Evolutionary conservation across 2,797 vertebrate genomes (phyloP).

Genomic region (Sebastes variabilis): DNA sequence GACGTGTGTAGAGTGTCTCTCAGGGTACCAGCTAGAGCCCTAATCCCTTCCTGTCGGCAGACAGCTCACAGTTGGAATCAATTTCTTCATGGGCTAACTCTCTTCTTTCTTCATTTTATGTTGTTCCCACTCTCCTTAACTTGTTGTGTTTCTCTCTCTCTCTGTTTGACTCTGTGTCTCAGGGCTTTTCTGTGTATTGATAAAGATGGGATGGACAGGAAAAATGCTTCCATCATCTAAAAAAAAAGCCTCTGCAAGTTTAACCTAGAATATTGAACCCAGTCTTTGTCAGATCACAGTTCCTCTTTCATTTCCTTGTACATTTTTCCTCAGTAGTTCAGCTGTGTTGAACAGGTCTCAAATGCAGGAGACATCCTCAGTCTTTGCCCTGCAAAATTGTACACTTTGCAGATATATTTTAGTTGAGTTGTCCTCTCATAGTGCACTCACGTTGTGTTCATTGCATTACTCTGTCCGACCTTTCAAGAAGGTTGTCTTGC

Average conservation of each 20-base stretch:
- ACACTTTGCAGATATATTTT: not conserved
- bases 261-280: not conserved
- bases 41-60: slow-evolving; percentile 63
- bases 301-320: not conserved
- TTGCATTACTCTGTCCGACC: not conserved
- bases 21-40: slow-evolving; percentile 37
- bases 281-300: not conserved
- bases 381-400: not conserved
- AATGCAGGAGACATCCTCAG: too few species aligned
- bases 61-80: slow-evolving; percentile 46
- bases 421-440: not conserved
- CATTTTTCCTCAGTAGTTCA: not conserved
- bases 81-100: slow-evolving; percentile 16
- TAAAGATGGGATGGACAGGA: not conserved
- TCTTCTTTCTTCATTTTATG: slow-evolving; percentile 1
- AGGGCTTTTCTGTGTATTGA: not conserved
- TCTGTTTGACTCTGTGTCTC: not conserved
- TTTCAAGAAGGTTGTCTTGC: not conserved
- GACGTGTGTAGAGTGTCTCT: slow-evolving; percentile 54
- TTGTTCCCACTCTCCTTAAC: not conserved
- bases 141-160: not conserved
- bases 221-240: not conserved
- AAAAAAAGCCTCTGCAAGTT: not conserved
- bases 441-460: not conserved
- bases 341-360: not conserved